A percentile compares a stretch with the other conserved stretches of the same genome.
Conservation (phyloP, 2,888 invertebrate species). For the Eulithis testata region DNA sequence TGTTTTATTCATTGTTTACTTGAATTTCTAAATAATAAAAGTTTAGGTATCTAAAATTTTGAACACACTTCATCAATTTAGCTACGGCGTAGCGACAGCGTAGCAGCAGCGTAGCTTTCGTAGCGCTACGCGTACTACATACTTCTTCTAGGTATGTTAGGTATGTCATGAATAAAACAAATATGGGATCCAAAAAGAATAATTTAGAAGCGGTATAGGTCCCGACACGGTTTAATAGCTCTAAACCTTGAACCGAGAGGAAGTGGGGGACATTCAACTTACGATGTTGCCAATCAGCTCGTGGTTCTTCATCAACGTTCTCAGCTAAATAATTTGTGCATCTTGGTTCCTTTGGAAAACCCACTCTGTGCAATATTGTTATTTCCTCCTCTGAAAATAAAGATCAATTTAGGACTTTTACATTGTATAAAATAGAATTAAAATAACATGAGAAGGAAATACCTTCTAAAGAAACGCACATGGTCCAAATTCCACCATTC, state of each 20-base stretch:
- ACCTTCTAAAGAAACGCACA: constrained; percentile 92
- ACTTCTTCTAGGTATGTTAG: no score
- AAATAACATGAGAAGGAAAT: not conserved
- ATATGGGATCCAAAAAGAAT: no score
- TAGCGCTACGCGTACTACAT: no score
- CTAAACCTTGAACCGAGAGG: no score
- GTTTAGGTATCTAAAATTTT: no score
- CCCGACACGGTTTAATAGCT: no score
- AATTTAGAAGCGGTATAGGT: no score
- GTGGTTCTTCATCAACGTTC: constrained; percentile 89
- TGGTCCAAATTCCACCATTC: constrained; percentile 96
- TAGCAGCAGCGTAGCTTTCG: no score
- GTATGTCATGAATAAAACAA: no score
- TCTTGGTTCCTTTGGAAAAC: constrained; percentile 87
- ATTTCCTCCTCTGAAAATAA: constrained; percentile 88
- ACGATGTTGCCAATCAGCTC: constrained; percentile 93
- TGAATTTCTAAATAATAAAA: not conserved
- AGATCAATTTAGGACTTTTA: constrained; percentile 7
- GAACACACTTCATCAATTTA: no score
- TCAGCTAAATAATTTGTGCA: constrained; percentile 93
- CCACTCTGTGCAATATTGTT: constrained; percentile 85
- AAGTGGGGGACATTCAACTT: constrained; percentile 62
- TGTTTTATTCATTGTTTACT: constrained; percentile 29
- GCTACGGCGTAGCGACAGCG: no score
- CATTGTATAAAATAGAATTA: not conserved